Percentiles rank a stretch among this genome's conserved stretches.
Conservation (phyloP, 2,797 vertebrate genomes). For the Argentina silus region DNA sequence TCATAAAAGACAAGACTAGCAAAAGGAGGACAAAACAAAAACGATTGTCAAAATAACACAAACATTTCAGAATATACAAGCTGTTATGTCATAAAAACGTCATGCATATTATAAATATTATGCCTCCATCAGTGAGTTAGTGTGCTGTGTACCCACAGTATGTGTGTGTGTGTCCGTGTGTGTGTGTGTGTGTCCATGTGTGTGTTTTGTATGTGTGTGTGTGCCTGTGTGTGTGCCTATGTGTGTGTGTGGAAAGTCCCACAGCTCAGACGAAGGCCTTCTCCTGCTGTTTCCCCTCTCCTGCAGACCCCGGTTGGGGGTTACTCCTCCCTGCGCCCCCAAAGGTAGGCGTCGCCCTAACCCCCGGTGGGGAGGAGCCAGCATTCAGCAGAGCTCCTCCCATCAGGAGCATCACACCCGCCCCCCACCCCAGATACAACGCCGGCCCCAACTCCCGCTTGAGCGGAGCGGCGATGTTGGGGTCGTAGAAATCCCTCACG, state of each 20-base stretch:
- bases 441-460: conserved; percentile 79
- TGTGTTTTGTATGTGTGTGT: neutral
- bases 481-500: conserved; percentile 77
- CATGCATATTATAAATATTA: no score
- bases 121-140: no score
- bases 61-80: no score
- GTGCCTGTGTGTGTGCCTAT: neutral
- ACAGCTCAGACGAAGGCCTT: conserved; percentile 73
- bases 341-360: conserved; percentile 36
- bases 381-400: conserved; percentile 71
- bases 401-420: conserved; percentile 70
- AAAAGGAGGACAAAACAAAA: no score
- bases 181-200: neutral
- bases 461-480: conserved; percentile 64
- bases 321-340: conserved; percentile 55
- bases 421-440: conserved; percentile 75
- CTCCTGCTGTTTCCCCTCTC: conserved; percentile 66
- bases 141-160: no score
- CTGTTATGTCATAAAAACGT: no score
- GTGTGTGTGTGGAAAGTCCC: neutral
- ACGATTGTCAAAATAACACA: no score
- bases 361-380: conserved; percentile 62
- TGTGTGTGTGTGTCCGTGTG: no score
- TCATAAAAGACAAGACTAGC: neutral
- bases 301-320: conserved; percentile 33